Evolutionary conservation across 2,113 vertebrate species (phyloP).

Genomic region (Prunella fulvescens): DNA sequence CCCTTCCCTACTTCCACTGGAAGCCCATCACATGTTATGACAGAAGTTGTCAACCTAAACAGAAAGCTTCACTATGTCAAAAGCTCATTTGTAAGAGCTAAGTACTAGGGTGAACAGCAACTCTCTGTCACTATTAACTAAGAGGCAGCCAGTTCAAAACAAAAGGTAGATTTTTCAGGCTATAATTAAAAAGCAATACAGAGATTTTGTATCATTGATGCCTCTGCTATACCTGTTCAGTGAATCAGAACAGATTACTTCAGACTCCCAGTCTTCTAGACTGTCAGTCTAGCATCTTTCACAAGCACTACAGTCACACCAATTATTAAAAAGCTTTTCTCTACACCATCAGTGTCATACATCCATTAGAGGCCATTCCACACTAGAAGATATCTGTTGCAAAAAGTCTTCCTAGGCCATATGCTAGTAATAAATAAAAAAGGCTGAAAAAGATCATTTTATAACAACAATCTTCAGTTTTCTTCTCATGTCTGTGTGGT

Average conservation of each 20-base stretch:
- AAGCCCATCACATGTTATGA: background rate
- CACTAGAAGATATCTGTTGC: constrained; percentile 40
- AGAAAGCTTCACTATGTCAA: background rate
- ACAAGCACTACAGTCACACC: constrained; percentile 12
- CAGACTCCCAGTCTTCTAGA: background rate
- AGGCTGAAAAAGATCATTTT: constrained; percentile 33
- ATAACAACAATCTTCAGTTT: constrained; percentile 40
- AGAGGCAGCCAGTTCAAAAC: background rate
- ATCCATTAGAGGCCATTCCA: constrained; percentile 51
- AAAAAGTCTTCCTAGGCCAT: constrained; percentile 23
- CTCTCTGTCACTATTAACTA: background rate
- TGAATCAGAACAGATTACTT: constrained; percentile 36
- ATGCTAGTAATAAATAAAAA: constrained; percentile 45
- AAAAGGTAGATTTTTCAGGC: background rate
- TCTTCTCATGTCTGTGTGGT: constrained; percentile 30
- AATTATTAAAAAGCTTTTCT: constrained; percentile 59
- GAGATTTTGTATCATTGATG: background rate
- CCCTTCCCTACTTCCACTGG: background rate
- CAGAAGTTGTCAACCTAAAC: background rate
- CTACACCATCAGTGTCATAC: constrained; percentile 20
- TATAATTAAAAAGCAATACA: background rate
- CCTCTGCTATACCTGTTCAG: constrained; percentile 4
- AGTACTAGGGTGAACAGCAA: background rate
- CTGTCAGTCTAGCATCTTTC: constrained; percentile 18
- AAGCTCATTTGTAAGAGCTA: background rate